Evolutionary conservation across 2,797 vertebrate genomes (phyloP).

Genomic region (Erethizon dorsatum): DNA sequence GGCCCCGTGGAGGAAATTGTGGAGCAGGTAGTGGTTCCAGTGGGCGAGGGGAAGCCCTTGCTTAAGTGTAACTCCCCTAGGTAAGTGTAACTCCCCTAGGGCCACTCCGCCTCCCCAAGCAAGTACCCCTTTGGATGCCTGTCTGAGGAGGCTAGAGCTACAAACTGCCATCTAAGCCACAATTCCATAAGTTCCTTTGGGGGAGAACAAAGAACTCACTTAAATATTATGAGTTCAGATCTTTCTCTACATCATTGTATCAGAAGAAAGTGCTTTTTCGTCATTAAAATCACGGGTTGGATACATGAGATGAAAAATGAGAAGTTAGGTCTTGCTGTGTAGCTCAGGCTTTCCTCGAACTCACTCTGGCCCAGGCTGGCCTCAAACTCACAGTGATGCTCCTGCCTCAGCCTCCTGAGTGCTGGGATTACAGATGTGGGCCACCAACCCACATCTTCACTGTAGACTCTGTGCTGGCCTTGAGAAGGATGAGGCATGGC

Average conservation of each 20-base stretch:
- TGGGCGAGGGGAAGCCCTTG: too few relatives aligned
- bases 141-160: not conserved
- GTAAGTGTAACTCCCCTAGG: too few relatives aligned
- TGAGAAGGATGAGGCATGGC: not conserved
- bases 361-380: not conserved
- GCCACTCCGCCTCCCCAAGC: not conserved
- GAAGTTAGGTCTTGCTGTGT: not conserved
- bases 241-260: not conserved
- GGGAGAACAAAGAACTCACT: not conserved
- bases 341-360: not conserved
- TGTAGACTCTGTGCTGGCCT: not conserved
- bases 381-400: not conserved
- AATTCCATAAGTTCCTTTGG: not conserved
- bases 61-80: not conserved
- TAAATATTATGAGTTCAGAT: not conserved
- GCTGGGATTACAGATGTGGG: not conserved
- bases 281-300: not conserved
- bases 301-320: not conserved
- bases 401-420: not conserved
- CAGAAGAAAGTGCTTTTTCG: not conserved
- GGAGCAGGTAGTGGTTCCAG: not conserved
- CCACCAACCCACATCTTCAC: fast-evolving
- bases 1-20: not conserved
- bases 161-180: not conserved
- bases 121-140: not conserved